Base-by-base conservation (phyloP, 2,888 invertebrate genomes). In the Ommatoiulus sabulosus region DNA sequence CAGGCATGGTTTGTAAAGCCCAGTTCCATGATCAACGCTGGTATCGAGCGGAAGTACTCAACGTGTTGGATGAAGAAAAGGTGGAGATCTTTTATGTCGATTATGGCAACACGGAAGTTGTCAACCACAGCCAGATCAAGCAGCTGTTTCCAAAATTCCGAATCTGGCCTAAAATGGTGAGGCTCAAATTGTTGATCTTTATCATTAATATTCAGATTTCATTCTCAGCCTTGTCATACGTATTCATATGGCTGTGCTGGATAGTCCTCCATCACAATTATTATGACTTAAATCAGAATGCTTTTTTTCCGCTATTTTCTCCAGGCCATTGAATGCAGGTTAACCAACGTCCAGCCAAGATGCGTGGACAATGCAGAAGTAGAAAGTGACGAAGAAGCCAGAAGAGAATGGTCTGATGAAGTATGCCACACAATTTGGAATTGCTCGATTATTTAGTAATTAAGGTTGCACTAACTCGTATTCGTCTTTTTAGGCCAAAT, bases 21-120 rank as follows among this genome's bases (percentile, higher is more conserved):
- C 92, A 94, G 86, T 95, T 94, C 90, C 94, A 94, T 88, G 96
- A 96, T 91, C 93, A 93, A 0, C 91, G 92, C 57, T 96, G 96
- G 96, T 96, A 96, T 92, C 94, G 97, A 88, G 96, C 94, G 1
- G 91, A 93, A 15, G 94, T 96, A 44, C 91, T 91, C 3, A 93
- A 94, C 72, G 91, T 94, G 7, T 92, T 93, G 3, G 93, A 93
- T 0, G 91, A 92, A 12, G 92, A 93, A 91, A 93, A 91, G 91
- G 94, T 95, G 44, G 93, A 93, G 86, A 94, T 96, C 46, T 92
- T 93, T 90, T 94, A 95, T 90, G 94, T 96, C 0, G 97, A 97
- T 93, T 93, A 92, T 91, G 96, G 96, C 63, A 92, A 92, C 88
- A 91, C 90, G 15, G 92, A 94, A 88, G 92, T 92, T 0, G 92